phyloP scores from a whole-genome alignment of 2,113 vertebrate species.

The Alosa alosa region DNA sequence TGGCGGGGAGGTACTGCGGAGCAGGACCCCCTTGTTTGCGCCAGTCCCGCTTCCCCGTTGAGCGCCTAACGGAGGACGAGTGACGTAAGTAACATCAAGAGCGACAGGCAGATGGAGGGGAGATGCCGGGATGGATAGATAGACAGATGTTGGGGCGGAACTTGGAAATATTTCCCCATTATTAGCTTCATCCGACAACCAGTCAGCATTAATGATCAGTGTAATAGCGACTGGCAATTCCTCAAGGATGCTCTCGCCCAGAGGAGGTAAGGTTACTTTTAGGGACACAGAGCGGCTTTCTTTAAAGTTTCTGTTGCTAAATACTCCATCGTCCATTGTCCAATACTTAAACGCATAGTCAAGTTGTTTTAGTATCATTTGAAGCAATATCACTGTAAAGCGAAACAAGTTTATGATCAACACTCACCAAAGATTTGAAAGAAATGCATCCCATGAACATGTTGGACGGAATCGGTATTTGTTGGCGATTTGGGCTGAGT shows the following conservation, averaged over 20 bases:
- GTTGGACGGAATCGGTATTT: neutral
- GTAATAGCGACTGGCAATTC: constrained; percentile 26
- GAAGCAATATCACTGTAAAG: neutral
- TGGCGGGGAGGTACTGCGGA: neutral
- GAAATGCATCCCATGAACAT: neutral
- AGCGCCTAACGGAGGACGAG: constrained; percentile 63
- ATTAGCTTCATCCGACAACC: constrained; percentile 16
- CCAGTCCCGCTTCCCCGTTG: constrained; percentile 53
- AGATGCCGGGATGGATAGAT: constrained; percentile 67
- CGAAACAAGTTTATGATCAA: neutral
- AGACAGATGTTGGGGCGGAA: constrained; percentile 70
- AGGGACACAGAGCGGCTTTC: neutral
- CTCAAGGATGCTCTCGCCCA: constrained; percentile 7
- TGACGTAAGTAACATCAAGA: constrained; percentile 71
- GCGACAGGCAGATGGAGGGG: constrained; percentile 54
- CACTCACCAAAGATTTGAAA: neutral
- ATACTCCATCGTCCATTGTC: neutral
- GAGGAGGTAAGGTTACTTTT: neutral
- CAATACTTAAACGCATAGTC: neutral
- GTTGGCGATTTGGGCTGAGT: constrained; percentile 11
- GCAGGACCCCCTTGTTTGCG: constrained; percentile 25
- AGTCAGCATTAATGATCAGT: constrained; percentile 24
- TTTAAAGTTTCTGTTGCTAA: constrained; percentile 3
- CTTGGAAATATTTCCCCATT: constrained; percentile 51
- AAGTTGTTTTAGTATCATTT: neutral